These are phyloP conservation scores for Herpailurus yagouaroundi DNA, from an alignment of 2,113 vertebrate species.

Conservation along the genomic window DNA sequence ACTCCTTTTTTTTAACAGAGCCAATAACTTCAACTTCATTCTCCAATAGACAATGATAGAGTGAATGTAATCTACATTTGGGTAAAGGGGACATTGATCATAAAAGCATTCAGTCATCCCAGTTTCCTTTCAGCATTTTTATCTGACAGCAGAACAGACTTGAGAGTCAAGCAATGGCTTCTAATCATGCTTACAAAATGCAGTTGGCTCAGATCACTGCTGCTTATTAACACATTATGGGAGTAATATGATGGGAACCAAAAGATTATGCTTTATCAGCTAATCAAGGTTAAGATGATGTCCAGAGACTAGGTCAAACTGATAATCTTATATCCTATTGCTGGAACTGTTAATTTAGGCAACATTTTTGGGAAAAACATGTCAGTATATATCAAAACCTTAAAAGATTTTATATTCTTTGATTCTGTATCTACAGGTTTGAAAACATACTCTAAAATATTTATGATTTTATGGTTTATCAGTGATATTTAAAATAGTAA, in stretches of 20 bases:
- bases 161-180: slow-evolving; percentile 51
- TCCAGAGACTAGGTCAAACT: background rate
- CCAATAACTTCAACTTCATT: slow-evolving; percentile 60
- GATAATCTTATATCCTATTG: background rate
- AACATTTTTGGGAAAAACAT: background rate
- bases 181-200: slow-evolving; percentile 57
- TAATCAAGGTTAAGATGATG: slow-evolving; percentile 28
- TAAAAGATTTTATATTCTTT: slow-evolving; percentile 13
- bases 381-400: background rate
- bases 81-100: slow-evolving; percentile 69
- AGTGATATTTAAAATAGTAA: slow-evolving; percentile 13
- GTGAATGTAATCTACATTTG: slow-evolving; percentile 64
- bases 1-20: slow-evolving; percentile 51
- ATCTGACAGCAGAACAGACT: slow-evolving; percentile 63
- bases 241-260: slow-evolving; percentile 24
- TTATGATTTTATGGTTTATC: background rate
- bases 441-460: slow-evolving; percentile 34
- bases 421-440: background rate
- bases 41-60: slow-evolving; percentile 66
- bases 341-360: slow-evolving; percentile 45
- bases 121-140: slow-evolving; percentile 64
- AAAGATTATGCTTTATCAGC: slow-evolving; percentile 20
- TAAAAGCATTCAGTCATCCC: slow-evolving; percentile 64
- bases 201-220: slow-evolving; percentile 46
- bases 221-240: slow-evolving; percentile 62